These are phyloP conservation scores for Rhagonycha lutea DNA, from an alignment of 2,888 invertebrate species.

Conservation along the genomic window DNA sequence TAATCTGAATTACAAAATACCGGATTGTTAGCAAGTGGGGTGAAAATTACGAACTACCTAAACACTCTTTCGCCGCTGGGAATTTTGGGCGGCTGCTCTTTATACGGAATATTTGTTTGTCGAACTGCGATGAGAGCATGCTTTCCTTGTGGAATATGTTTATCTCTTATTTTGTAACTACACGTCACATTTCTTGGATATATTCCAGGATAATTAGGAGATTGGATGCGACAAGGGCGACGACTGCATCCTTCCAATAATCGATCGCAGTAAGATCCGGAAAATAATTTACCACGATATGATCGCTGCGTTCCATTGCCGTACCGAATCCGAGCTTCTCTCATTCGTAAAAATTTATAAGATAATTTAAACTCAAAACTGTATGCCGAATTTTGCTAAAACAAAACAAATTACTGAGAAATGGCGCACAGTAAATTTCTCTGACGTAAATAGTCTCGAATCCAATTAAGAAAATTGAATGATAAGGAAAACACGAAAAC, in stretches of 20 bases:
- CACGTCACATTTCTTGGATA: conserved; percentile 83
- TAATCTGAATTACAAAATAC: conserved; percentile 1
- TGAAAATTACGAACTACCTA: conserved; percentile 57
- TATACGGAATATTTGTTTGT: conserved; percentile 79
- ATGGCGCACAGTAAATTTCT: background rate
- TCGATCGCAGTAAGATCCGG: conserved; percentile 80
- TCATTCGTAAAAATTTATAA: conserved; percentile 79
- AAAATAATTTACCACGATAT: conserved; percentile 76
- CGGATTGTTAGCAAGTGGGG: background rate
- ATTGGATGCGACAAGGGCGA: conserved; percentile 69
- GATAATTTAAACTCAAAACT: conserved; percentile 84
- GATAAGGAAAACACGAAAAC: conserved; percentile 22
- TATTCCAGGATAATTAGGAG: conserved; percentile 89
- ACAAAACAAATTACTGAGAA: conserved; percentile 18
- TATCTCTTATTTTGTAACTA: conserved; percentile 52
- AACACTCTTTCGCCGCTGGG: conserved; percentile 75
- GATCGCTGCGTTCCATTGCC: conserved; percentile 74
- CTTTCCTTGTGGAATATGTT: conserved; percentile 67
- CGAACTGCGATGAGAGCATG: conserved; percentile 76
- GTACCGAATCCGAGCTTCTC: conserved; percentile 77
- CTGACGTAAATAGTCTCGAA: background rate
- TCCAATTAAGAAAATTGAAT: background rate
- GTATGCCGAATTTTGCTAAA: conserved; percentile 71
- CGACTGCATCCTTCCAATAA: conserved; percentile 78
- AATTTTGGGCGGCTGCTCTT: conserved; percentile 67